Evolutionary conservation across 2,113 vertebrate species (phyloP).

Genomic region (Oryzias woworae): DNA sequence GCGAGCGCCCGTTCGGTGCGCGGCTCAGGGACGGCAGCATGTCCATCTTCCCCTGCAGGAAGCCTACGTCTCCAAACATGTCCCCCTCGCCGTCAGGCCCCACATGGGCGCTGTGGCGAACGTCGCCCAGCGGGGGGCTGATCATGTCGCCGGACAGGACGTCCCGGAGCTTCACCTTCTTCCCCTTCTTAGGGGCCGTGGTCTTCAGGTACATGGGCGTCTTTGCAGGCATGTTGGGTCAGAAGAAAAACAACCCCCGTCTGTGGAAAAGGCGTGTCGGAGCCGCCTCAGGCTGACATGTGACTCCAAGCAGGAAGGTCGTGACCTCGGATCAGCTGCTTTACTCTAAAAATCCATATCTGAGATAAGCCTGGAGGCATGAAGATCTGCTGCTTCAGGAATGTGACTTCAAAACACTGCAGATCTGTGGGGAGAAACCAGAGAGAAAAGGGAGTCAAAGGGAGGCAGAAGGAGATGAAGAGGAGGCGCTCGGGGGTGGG

Average conservation of each 20-base stretch:
- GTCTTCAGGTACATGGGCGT: slow-evolving; percentile 84
- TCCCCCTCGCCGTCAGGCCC: slow-evolving; percentile 76
- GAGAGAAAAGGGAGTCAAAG: slow-evolving; percentile 28
- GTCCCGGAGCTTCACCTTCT: slow-evolving; percentile 77
- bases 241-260: slow-evolving; percentile 15
- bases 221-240: slow-evolving; percentile 81
- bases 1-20: slow-evolving; percentile 52
- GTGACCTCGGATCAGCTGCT: slow-evolving; percentile 52
- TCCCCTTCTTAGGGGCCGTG: slow-evolving; percentile 78
- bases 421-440: slow-evolving; percentile 56
- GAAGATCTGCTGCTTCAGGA: slow-evolving; percentile 36
- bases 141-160: slow-evolving; percentile 84
- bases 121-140: slow-evolving; percentile 82
- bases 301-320: slow-evolving; percentile 46
- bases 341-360: slow-evolving; percentile 36
- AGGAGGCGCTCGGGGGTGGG: slow-evolving; percentile 25
- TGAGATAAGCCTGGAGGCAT: slow-evolving; percentile 11
- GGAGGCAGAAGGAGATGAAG: slow-evolving; percentile 6
- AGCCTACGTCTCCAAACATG: slow-evolving; percentile 85
- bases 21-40: slow-evolving; percentile 71
- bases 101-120: slow-evolving; percentile 83
- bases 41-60: slow-evolving; percentile 80
- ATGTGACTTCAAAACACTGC: slow-evolving; percentile 42
- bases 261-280: not conserved
- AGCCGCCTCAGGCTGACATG: slow-evolving; percentile 44